Conservation (phyloP, 2,113 vertebrate species). For the Anseranas semipalmata region DNA sequence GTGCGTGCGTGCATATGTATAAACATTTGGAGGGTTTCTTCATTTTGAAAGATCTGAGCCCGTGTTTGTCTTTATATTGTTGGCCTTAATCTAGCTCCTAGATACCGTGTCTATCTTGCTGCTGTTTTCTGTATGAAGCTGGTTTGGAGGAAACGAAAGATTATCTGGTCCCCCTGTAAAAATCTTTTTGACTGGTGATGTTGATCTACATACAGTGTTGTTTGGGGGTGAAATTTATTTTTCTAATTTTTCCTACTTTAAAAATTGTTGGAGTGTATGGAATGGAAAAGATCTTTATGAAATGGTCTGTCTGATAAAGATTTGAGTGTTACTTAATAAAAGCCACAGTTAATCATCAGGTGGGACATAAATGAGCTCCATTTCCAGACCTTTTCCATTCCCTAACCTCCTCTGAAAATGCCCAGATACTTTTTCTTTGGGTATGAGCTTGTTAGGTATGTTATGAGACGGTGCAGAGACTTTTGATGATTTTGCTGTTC, state of each 20-base stretch:
- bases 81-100: conserved; percentile 59
- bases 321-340: background rate
- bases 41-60: conserved; percentile 28
- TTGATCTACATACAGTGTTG: conserved; percentile 37
- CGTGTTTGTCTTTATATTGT: conserved; percentile 7
- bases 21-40: conserved; percentile 30
- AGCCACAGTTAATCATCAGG: background rate
- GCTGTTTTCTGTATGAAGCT: conserved; percentile 37
- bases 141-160: conserved; percentile 50
- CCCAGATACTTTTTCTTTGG: background rate
- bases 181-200: background rate
- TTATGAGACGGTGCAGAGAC: background rate
- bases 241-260: conserved; percentile 70
- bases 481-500: background rate
- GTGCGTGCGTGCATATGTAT: background rate
- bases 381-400: conserved; percentile 18
- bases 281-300: background rate
- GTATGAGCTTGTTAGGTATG: background rate
- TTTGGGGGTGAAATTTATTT: conserved; percentile 77
- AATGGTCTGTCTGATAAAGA: background rate
- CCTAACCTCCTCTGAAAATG: background rate
- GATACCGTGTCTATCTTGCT: conserved; percentile 38
- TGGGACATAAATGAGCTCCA: background rate
- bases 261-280: background rate
- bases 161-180: background rate